Evolutionary conservation across 2,113 vertebrate species (phyloP).

Genomic region (Cryptoleucopteryx plumbea): DNA sequence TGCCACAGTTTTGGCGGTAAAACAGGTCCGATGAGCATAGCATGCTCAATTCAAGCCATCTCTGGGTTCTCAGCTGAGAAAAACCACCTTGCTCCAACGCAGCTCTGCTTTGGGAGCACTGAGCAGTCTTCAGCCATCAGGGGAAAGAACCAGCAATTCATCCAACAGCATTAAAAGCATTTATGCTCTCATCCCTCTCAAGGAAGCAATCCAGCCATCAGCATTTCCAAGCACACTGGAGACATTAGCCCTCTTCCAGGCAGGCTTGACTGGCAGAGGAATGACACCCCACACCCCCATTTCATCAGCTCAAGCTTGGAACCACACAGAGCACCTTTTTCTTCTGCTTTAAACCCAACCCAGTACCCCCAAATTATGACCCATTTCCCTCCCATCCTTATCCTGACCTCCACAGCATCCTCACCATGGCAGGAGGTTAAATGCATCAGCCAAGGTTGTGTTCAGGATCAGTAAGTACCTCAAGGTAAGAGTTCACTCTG

Average conservation of each 20-base stretch:
- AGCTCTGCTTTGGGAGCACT: neutral
- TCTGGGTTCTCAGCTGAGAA: neutral
- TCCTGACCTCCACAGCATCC: neutral
- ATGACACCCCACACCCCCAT: too few species aligned
- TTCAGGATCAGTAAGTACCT: accelerated
- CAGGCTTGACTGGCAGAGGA: neutral
- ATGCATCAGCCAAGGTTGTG: too few species aligned
- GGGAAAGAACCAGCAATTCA: neutral
- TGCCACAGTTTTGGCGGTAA: neutral
- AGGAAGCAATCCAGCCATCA: neutral
- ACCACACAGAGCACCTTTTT: neutral
- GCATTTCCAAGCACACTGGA: neutral
- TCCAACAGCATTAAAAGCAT: neutral
- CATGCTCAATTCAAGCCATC: neutral
- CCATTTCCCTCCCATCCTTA: neutral
- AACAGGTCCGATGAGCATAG: neutral
- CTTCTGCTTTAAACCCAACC: neutral
- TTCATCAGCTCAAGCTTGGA: neutral
- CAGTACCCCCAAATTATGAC: accelerated
- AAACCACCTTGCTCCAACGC: neutral
- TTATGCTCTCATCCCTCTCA: neutral
- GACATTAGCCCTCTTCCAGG: neutral
- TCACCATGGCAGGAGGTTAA: neutral
- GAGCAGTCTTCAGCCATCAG: neutral
- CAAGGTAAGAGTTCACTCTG: neutral